Conservation (phyloP, 2,113 vertebrate species). For the Marmota monax region DNA sequence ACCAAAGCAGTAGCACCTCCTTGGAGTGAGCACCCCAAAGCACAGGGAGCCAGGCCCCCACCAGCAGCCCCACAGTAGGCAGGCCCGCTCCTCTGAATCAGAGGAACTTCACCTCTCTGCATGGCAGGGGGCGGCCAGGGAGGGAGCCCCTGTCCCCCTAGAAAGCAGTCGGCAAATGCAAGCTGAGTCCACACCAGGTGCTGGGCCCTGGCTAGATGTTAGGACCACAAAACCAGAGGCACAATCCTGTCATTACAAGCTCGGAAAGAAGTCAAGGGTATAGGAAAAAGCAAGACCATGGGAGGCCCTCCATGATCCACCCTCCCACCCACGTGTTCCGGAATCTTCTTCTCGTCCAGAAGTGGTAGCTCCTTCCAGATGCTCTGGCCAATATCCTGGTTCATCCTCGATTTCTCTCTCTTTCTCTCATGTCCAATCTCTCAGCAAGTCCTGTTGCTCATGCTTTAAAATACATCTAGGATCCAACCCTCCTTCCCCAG, state of each 20-base stretch:
- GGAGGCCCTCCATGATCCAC: fast-evolving
- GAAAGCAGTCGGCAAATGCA: neutral
- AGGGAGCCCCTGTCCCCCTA: fast-evolving
- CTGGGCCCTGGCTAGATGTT: neutral
- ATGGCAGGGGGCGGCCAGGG: too few relatives aligned
- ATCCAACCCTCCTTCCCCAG: neutral
- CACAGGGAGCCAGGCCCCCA: too few relatives aligned
- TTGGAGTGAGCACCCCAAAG: too few relatives aligned
- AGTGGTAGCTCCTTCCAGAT: too few relatives aligned
- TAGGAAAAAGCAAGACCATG: fast-evolving
- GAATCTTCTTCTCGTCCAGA: neutral
- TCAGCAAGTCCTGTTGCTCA: neutral
- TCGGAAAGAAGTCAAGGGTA: too few relatives aligned
- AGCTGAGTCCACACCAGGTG: fast-evolving
- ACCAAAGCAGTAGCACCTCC: neutral
- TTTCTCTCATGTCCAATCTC: neutral
- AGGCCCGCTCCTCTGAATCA: neutral
- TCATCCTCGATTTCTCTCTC: neutral
- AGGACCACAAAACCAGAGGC: neutral
- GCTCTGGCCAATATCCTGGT: neutral
- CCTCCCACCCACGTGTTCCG: neutral
- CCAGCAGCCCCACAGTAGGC: neutral
- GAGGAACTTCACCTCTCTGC: too few relatives aligned
- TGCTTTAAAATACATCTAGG: neutral
- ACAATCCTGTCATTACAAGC: fast-evolving